Conservation (phyloP, 2,113 vertebrate genomes). For the Cygnus atratus region DNA sequence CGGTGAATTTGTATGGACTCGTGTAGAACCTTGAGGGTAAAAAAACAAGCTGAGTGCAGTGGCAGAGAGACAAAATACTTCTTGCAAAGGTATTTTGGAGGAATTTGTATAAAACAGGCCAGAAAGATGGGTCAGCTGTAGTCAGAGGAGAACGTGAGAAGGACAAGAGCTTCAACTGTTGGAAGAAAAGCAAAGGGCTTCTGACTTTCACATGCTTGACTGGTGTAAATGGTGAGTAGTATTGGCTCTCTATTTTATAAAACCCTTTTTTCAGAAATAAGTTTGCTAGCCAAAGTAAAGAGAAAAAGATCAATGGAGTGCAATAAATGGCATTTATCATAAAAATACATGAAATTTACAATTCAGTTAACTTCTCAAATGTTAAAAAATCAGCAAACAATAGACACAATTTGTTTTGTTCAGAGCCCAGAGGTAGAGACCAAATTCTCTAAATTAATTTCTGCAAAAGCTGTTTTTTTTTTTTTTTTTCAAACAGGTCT, state of each 20-base stretch:
- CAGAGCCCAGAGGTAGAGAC: constrained; percentile 65
- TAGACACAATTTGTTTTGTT: constrained; percentile 72
- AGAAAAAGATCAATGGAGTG: constrained; percentile 51
- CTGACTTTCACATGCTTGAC: neutral
- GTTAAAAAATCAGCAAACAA: constrained; percentile 67
- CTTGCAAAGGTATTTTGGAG: neutral
- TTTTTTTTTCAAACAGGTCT: constrained; percentile 72
- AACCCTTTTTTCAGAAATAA: constrained; percentile 13
- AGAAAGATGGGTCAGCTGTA: constrained; percentile 15
- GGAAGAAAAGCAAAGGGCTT: neutral
- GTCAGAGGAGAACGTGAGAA: neutral
- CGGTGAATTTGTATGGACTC: neutral
- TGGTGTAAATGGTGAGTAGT: neutral
- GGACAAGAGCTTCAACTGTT: neutral
- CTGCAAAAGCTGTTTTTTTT: constrained; percentile 48
- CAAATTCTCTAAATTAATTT: constrained; percentile 71
- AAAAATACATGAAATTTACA: constrained; percentile 60
- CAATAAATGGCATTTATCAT: constrained; percentile 41
- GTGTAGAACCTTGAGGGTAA: neutral
- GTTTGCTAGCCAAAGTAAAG: constrained; percentile 55
- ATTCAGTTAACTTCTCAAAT: constrained; percentile 51
- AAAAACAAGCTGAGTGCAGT: neutral
- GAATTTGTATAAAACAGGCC: constrained; percentile 3
- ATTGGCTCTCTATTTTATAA: constrained; percentile 7
- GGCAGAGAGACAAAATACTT: neutral